Conservation (phyloP, 2,113 vertebrate genomes). For the Corythornis cristatus region DNA sequence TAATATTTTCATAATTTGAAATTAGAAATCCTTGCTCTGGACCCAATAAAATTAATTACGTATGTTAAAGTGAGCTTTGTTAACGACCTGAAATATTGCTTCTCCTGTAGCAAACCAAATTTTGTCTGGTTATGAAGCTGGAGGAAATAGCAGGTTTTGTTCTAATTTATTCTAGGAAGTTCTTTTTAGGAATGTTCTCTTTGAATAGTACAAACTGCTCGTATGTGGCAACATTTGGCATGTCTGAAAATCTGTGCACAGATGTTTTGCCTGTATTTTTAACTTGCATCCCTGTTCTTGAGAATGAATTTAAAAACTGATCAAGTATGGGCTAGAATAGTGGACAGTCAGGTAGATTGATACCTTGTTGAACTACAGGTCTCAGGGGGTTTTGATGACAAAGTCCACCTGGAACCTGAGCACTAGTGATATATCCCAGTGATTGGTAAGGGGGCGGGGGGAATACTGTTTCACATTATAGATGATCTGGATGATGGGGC, state of each 20-base stretch:
- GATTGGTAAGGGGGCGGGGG: not conserved
- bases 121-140: not conserved
- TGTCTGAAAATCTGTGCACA: not conserved
- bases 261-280: not conserved
- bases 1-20: not conserved
- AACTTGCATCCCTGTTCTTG: not conserved
- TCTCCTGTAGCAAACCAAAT: not conserved
- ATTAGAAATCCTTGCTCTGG: not conserved
- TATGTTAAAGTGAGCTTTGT: not conserved
- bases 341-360: rapidly evolving
- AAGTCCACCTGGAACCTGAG: not conserved
- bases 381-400: not conserved
- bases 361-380: not conserved
- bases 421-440: not conserved
- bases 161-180: not conserved
- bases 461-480: not conserved
- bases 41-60: not conserved
- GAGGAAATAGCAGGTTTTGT: not conserved
- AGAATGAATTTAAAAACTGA: not conserved
- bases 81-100: not conserved
- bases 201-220: not conserved
- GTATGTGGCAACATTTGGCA: not conserved
- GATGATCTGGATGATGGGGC: not conserved
- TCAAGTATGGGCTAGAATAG: not conserved
- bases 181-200: not conserved